Conservation (phyloP, 2,797 vertebrate species). For the Centroberyx gerrardi region DNA sequence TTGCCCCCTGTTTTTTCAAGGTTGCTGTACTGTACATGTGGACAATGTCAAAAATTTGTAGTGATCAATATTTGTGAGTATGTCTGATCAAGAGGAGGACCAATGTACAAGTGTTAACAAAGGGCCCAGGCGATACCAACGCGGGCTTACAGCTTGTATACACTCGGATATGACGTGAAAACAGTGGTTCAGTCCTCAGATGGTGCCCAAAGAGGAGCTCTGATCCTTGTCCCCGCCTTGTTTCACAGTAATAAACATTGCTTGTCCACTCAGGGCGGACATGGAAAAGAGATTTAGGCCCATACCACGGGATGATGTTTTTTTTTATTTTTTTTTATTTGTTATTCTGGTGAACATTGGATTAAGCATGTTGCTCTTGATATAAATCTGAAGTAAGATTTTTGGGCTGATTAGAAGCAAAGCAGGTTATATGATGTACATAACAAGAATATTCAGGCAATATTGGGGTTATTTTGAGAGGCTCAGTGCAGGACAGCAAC, state of each 20-base stretch:
- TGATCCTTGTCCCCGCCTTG: constrained; percentile 85
- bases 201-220: constrained; percentile 67
- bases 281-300: constrained; percentile 85
- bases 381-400: constrained; percentile 76
- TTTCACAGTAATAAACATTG: constrained; percentile 85
- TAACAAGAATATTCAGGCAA: constrained; percentile 81
- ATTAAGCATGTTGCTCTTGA: constrained; percentile 82
- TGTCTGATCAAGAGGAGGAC: constrained; percentile 73
- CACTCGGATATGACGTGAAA: constrained; percentile 77
- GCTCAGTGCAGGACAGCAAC: constrained; percentile 60
- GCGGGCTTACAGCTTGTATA: constrained; percentile 85
- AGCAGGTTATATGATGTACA: constrained; percentile 77
- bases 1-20: constrained; percentile 66
- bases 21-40: constrained; percentile 73
- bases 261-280: constrained; percentile 84
- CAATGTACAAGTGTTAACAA: constrained; percentile 84
- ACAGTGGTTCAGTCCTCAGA: constrained; percentile 80
- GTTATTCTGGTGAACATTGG: constrained; percentile 83
- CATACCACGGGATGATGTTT: constrained; percentile 77
- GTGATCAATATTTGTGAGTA: constrained; percentile 81
- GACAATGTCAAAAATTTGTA: constrained; percentile 79
- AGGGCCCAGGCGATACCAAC: constrained; percentile 68
- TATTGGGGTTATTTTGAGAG: constrained; percentile 82
- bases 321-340: constrained; percentile 73
- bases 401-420: constrained; percentile 82